A percentile compares a stretch with the other conserved stretches of the same genome.
Evolutionary conservation across 2,113 vertebrate genomes (phyloP).

Genomic region (Mormyrus lacerda): DNA sequence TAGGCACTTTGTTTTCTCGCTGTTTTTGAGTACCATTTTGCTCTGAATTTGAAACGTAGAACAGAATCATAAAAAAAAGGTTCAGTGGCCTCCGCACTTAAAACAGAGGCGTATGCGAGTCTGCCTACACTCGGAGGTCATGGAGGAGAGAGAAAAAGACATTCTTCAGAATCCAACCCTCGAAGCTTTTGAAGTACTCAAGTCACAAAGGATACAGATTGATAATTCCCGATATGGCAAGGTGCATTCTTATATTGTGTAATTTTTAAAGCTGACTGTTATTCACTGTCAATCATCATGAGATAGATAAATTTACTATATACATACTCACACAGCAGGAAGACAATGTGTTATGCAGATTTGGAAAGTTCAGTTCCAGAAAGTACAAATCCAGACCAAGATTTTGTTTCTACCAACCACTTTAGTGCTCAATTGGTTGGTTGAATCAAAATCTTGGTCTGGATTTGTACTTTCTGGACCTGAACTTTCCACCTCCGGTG

Average conservation of each 20-base stretch:
- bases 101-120: not conserved
- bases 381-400: not conserved
- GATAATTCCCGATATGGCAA: conserved; percentile 11
- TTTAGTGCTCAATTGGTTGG: not conserved
- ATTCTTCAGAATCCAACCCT: not conserved
- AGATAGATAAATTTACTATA: not conserved
- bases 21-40: not conserved
- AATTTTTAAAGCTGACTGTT: not conserved
- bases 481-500: not conserved
- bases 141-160: not conserved
- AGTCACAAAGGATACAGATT: conserved; percentile 21
- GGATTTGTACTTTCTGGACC: not conserved
- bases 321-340: not conserved
- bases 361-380: not conserved
- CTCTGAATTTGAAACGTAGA: conserved; percentile 11
- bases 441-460: not conserved
- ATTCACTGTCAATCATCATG: not conserved
- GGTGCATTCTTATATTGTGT: conserved; percentile 17
- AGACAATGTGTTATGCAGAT: not conserved
- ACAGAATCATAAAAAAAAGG: not conserved
- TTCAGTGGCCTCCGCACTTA: not conserved
- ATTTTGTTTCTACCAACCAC: not conserved
- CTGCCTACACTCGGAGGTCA: conserved; percentile 11
- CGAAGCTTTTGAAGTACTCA: conserved; percentile 14
- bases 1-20: not conserved